Percentiles rank a stretch among this genome's conserved stretches.
Conservation (phyloP, 2,888 invertebrate species). For the Pogonocherus hispidulus region DNA sequence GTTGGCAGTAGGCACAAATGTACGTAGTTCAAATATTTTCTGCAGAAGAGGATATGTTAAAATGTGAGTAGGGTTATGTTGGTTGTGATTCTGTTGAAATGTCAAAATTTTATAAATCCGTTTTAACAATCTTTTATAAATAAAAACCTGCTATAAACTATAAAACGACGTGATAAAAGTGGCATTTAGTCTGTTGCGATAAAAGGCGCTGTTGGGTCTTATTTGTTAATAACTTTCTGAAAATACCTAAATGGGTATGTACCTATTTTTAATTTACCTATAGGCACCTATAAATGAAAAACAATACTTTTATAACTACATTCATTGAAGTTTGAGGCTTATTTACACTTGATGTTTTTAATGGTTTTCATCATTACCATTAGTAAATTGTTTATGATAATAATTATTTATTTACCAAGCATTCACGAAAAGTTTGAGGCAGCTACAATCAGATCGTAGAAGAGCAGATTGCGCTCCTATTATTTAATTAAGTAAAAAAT, state of each 20-base stretch:
- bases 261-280: too few relatives aligned
- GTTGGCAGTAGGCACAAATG: too few relatives aligned
- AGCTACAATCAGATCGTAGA: too few relatives aligned
- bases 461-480: too few relatives aligned
- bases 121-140: not conserved
- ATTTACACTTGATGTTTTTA: not conserved
- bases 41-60: not conserved
- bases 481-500: too few relatives aligned
- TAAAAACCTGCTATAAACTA: not conserved
- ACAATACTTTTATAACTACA: too few relatives aligned
- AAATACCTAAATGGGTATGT: not conserved
- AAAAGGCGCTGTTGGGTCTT: not conserved
- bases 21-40: conserved; percentile 1
- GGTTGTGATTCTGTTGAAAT: not conserved
- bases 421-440: too few relatives aligned
- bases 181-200: not conserved
- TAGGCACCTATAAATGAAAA: too few relatives aligned
- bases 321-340: not conserved
- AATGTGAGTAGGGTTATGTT: not conserved
- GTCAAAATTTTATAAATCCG: not conserved
- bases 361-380: not conserved
- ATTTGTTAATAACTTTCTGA: not conserved
- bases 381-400: not conserved
- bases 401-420: too few relatives aligned
- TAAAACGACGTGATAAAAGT: not conserved